These are phyloP conservation scores for Augochlorella aurata DNA, from an alignment of 2,888 invertebrate species.

Conservation along the genomic window DNA sequence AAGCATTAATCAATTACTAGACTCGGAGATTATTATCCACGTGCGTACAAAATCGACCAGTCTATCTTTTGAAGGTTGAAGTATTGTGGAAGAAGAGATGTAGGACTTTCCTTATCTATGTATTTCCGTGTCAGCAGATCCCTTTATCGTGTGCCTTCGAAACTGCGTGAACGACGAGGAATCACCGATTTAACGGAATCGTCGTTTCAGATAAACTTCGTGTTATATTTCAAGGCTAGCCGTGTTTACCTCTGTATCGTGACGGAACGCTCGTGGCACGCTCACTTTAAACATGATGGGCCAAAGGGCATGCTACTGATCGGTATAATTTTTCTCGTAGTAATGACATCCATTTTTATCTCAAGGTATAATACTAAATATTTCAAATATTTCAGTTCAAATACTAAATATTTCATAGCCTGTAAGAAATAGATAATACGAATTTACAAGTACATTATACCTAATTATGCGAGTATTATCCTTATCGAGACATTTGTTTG, in stretches of 20 bases:
- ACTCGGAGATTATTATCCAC: not conserved
- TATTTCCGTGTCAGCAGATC: not conserved
- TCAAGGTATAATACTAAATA: not conserved
- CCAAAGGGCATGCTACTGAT: not conserved
- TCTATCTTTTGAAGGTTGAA: not conserved
- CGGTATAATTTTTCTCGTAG: not conserved
- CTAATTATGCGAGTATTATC: too few species aligned
- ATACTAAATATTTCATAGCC: too few species aligned
- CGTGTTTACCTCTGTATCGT: slow-evolving; percentile 35
- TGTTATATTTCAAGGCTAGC: slow-evolving; percentile 35
- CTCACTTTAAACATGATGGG: not conserved
- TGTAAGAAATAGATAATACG: not conserved
- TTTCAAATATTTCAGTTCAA: not conserved
- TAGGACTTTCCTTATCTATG: not conserved
- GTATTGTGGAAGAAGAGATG: not conserved
- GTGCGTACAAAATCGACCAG: not conserved
- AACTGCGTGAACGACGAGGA: not conserved
- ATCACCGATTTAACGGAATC: slow-evolving; percentile 23
- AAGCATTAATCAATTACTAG: not conserved
- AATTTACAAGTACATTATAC: too few species aligned
- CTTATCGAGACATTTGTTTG: too few species aligned
- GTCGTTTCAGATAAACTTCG: slow-evolving; percentile 24
- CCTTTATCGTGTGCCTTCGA: slow-evolving; percentile 1
- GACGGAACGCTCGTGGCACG: not conserved
- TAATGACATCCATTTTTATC: not conserved